A percentile compares a stretch with the other conserved stretches of the same genome.
These are phyloP conservation scores for Oppia nitens DNA, from an alignment of 1,140 invertebrate species.

Conservation along the genomic window DNA sequence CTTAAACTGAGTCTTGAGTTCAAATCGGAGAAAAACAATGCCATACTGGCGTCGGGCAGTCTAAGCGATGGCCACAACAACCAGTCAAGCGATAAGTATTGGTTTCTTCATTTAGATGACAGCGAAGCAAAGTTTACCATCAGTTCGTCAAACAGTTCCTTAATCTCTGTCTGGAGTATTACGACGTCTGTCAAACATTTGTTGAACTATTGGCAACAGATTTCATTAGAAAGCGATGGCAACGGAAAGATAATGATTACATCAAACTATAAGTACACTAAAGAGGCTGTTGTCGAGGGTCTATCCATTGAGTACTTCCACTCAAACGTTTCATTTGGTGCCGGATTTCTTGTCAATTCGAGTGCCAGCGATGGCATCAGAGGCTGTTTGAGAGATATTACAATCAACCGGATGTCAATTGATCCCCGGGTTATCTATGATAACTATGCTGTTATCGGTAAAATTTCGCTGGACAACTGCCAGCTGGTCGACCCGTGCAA, in stretches of 20 bases:
- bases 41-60: not conserved
- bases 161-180: not conserved
- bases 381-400: slow-evolving; percentile 72
- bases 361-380: slow-evolving; percentile 46
- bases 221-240: not conserved
- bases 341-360: slow-evolving; percentile 1
- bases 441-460: slow-evolving; percentile 45
- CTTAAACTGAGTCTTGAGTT: slow-evolving; percentile 11
- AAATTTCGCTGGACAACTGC: slow-evolving; percentile 77
- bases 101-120: not conserved
- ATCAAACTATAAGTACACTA: not conserved
- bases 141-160: not conserved
- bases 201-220: not conserved
- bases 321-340: not conserved
- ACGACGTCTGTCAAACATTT: not conserved
- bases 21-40: not conserved
- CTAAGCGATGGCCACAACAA: not conserved
- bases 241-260: not conserved
- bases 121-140: not conserved
- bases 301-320: not conserved
- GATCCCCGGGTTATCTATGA: slow-evolving; percentile 63
- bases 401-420: slow-evolving; percentile 52
- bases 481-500: slow-evolving; percentile 74
- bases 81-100: not conserved
- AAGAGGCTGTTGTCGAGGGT: not conserved